Base-by-base conservation (phyloP, 2,888 invertebrate genomes). In the Scaptodrosophila latifasciaeformis region DNA sequence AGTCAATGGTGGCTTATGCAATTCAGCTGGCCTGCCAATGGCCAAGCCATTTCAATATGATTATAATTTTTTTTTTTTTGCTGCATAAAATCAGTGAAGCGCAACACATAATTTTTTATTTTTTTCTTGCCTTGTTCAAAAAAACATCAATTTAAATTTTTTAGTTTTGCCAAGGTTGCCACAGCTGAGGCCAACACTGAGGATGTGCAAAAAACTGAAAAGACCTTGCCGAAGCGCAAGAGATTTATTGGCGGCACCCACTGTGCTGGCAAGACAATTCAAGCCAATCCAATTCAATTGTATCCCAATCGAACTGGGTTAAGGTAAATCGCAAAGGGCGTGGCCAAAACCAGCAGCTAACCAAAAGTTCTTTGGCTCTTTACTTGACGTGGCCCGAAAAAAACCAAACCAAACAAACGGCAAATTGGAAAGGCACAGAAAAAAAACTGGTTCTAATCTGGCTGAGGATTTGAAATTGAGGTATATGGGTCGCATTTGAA, bases 381-480 rank as follows among this genome's bases (percentile, higher is more conserved):
- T 24, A 24, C n/a, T 45, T 40, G 59, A 60, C 56, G 67, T 64
- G 70, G 64, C 42, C 64, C 48, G 60, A 61, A 62, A 58, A 44
- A 39, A 34, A 53, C 42, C 15, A 6, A 7, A 30, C 42, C 27
- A 44, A 35, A 35, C 52, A 31, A 58, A 59, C 43, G 18, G 47
- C 35, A 55, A 76, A 66, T 63, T 77, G 67, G 77, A 71, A 71
- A 77, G 71, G 77, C 31, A 7, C 24, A 3, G 7, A 24, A 24
- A 24, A 42, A 53, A 46, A 71, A 78, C 71, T 75, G 77, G 77
- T 71, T 71, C 71, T 77, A 71, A 74, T 71, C 77, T 76, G 70
- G 76, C n/a, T 19, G 21, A 49, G 54, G 51, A 61, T 59, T 47
- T 54, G 50, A 35, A 19, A 59, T 50, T 35, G 43, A 29, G 34